A percentile compares a stretch with the other conserved stretches of the same genome.
Evolutionary conservation across 2,113 vertebrate genomes (phyloP).

Genomic region (Esox niger): DNA sequence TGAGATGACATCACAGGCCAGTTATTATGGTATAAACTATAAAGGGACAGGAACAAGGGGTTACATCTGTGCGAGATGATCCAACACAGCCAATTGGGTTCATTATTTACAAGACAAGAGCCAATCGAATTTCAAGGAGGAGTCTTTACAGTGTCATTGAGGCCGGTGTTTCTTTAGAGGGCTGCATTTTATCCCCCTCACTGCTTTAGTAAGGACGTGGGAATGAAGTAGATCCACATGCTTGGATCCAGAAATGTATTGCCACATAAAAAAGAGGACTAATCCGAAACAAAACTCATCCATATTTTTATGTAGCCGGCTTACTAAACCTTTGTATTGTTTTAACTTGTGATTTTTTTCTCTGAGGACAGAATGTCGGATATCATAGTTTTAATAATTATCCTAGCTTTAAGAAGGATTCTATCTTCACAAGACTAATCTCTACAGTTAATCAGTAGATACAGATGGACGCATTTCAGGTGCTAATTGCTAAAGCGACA

Average conservation of each 20-base stretch:
- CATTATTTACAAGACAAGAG: constrained; percentile 79
- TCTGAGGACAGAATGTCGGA: neutral
- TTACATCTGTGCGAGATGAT: constrained; percentile 64
- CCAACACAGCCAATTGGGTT: constrained; percentile 69
- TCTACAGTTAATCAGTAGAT: neutral
- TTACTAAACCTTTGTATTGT: neutral
- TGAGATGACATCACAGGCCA: constrained; percentile 63
- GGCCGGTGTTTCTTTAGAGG: constrained; percentile 10
- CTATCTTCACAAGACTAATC: neutral
- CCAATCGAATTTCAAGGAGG: constrained; percentile 64
- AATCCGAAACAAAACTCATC: neutral
- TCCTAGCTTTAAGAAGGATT: neutral
- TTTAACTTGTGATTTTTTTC: neutral
- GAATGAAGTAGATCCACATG: constrained; percentile 18
- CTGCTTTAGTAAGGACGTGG: constrained; percentile 50
- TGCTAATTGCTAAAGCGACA: neutral
- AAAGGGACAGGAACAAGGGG: constrained; percentile 50
- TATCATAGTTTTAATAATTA: neutral
- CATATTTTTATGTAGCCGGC: neutral
- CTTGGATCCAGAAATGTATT: constrained; percentile 2
- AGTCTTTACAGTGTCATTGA: constrained; percentile 61
- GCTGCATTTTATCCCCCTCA: no score
- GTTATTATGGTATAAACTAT: constrained; percentile 64
- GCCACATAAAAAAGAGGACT: neutral
- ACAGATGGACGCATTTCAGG: no score